Percentiles rank a stretch among this genome's conserved stretches.
phyloP scores from a whole-genome alignment of 2,888 invertebrate genomes.

The Acronicta psi region DNA sequence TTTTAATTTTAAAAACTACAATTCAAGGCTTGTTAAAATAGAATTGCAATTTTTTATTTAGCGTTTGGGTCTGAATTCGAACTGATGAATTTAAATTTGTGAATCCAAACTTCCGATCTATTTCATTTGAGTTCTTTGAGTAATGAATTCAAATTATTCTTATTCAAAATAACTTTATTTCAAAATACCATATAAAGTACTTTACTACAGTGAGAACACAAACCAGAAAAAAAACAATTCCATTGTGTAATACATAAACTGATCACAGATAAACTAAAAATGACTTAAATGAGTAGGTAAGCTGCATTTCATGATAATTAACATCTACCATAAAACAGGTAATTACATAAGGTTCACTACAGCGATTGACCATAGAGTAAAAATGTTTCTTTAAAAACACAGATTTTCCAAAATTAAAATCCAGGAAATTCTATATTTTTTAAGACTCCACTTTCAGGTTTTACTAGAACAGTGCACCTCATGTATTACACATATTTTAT shows the following conservation, averaged over 20 bases:
- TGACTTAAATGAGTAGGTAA: slow-evolving; percentile 70
- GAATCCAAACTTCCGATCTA: too few relatives aligned
- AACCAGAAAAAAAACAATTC: slow-evolving; percentile 77
- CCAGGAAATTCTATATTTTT: too few relatives aligned
- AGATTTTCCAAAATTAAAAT: background rate
- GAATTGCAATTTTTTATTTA: too few relatives aligned
- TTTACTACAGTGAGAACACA: slow-evolving; percentile 72
- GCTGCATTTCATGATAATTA: slow-evolving; percentile 59
- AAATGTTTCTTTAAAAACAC: background rate
- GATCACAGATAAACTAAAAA: slow-evolving; percentile 83
- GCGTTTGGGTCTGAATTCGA: too few relatives aligned
- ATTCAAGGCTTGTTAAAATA: too few relatives aligned
- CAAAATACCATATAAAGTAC: slow-evolving; percentile 72
- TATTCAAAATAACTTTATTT: slow-evolving; percentile 85
- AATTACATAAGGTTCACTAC: slow-evolving; percentile 18
- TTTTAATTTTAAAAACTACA: too few relatives aligned
- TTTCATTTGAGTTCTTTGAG: slow-evolving; percentile 5
- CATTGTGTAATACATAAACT: slow-evolving; percentile 73
- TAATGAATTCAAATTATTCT: slow-evolving; percentile 37
- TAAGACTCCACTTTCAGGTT: too few relatives aligned
- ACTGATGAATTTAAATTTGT: too few relatives aligned
- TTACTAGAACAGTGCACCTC: slow-evolving; percentile 4
- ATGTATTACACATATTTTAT: slow-evolving; percentile 30
- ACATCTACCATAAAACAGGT: slow-evolving; percentile 15
- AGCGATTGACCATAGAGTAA: background rate